These are phyloP conservation scores for Margarornis squamiger DNA, from an alignment of 2,797 vertebrate genomes.

Conservation along the genomic window DNA sequence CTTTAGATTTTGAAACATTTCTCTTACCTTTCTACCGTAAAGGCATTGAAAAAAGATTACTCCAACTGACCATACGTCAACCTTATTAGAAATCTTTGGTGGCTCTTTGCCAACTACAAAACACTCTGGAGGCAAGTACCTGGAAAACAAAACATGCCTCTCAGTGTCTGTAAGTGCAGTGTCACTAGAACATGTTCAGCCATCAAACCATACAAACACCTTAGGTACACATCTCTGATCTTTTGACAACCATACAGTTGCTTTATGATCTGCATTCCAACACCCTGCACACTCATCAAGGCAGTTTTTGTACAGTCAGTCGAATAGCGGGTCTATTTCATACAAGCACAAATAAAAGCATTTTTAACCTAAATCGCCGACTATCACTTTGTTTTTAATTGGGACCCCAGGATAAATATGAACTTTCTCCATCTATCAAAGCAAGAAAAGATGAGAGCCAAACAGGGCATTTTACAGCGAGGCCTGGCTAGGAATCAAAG, in stretches of 20 bases:
- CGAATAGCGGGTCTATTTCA: background rate
- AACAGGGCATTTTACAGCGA: background rate
- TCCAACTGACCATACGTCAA: constrained; percentile 98
- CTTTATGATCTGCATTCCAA: background rate
- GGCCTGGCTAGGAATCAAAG: background rate
- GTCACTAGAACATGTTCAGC: background rate
- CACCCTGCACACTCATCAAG: background rate
- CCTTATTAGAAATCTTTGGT: constrained; percentile 99
- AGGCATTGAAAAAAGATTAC: constrained; percentile 99
- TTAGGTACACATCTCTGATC: background rate
- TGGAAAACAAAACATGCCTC: constrained; percentile 47
- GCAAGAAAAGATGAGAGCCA: background rate
- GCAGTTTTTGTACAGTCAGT: background rate
- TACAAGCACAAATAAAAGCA: background rate
- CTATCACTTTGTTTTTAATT: background rate
- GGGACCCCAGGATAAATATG: background rate
- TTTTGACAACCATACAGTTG: background rate
- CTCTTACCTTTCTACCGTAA: constrained; percentile 94
- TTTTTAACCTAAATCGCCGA: background rate
- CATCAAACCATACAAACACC: background rate
- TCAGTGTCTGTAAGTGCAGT: background rate
- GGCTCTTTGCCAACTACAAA: constrained; percentile 99
- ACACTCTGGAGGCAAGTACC: constrained; percentile 98
- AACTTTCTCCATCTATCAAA: background rate
- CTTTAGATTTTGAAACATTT: background rate